Percentiles rank a stretch among this genome's conserved stretches.
phyloP scores from a whole-genome alignment of 2,113 vertebrate genomes.

The Porphyrio hochstetteri region DNA sequence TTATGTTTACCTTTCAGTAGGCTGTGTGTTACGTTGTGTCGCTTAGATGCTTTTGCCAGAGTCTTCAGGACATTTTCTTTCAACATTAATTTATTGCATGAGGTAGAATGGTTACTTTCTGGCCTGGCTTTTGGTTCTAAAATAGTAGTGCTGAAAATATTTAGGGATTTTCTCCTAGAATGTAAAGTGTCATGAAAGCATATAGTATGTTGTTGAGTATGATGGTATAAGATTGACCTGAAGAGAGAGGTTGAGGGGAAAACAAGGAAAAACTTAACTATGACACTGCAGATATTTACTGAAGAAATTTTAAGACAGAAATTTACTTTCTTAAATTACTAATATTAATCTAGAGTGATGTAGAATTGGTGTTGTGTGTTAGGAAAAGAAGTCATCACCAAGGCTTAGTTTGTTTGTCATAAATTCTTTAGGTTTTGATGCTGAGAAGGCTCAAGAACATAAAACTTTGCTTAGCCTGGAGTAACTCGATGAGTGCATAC shows the following conservation, averaged over 20 bases:
- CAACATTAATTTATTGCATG: neutral
- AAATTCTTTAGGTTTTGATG: neutral
- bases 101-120: neutral
- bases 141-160: neutral
- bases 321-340: neutral
- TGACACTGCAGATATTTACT: neutral
- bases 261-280: neutral
- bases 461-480: neutral
- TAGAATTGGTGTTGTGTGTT: neutral
- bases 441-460: neutral
- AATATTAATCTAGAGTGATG: neutral
- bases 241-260: neutral
- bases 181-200: neutral
- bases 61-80: neutral
- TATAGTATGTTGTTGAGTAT: accelerated
- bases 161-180: neutral
- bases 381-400: neutral
- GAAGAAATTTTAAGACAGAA: neutral
- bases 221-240: neutral
- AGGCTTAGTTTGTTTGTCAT: neutral
- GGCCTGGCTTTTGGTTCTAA: neutral
- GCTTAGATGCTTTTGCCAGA: neutral
- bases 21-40: neutral
- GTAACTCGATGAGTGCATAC: neutral
- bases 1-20: neutral